Percentiles rank a stretch among this genome's conserved stretches.
Evolutionary conservation across 2,888 invertebrate genomes (phyloP).

Genomic region (Lepidocyrtoides sp.): DNA sequence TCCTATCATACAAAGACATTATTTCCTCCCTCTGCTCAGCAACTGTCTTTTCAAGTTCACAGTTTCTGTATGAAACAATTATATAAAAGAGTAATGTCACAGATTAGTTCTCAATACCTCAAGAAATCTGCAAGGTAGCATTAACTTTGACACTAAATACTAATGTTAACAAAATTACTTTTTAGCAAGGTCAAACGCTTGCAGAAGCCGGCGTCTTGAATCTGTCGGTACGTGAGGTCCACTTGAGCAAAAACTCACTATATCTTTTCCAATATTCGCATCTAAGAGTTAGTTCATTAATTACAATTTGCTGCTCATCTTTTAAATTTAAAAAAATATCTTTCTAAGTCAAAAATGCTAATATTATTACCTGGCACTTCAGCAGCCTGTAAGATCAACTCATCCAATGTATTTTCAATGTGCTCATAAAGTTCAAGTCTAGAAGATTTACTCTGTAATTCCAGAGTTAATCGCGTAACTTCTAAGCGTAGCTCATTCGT

Average conservation of each 20-base stretch:
- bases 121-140: not conserved
- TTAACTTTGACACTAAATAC: not conserved
- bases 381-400: slow-evolving; percentile 39
- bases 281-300: not conserved
- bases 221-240: slow-evolving; percentile 17
- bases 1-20: slow-evolving; percentile 7
- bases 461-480: slow-evolving; percentile 14
- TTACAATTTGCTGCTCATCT: not conserved
- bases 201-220: not conserved
- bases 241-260: not conserved
- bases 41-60: slow-evolving; percentile 20
- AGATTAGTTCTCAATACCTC: too few species aligned
- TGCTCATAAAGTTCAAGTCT: slow-evolving; percentile 27
- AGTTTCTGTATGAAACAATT: slow-evolving; percentile 25
- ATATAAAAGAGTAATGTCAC: not conserved
- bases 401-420: slow-evolving; percentile 32
- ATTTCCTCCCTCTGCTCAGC: not conserved
- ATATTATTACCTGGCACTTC: slow-evolving; percentile 6
- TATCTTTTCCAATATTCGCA: not conserved
- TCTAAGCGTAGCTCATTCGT: not conserved
- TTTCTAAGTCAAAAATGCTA: not conserved
- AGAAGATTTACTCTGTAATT: slow-evolving; percentile 19
- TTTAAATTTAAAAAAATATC: too few species aligned
- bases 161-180: not conserved
- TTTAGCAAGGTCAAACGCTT: slow-evolving; percentile 39